phyloP scores from a whole-genome alignment of 92 coral and sea anemone species.

The Bergia sp. region DNA sequence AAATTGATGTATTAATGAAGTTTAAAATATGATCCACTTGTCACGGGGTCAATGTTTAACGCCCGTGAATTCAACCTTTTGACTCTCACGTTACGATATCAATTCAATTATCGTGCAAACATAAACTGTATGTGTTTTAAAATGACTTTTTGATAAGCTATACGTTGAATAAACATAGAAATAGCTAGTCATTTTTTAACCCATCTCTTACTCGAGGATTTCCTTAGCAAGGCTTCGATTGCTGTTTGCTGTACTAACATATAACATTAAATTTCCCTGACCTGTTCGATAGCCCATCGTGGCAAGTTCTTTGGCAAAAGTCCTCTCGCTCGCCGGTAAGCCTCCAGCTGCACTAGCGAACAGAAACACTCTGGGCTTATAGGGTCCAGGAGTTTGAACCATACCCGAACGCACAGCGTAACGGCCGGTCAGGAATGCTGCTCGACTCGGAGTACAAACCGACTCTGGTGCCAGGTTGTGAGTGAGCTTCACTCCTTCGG shows the following conservation, averaged over 20 bases:
- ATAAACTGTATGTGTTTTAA: no score
- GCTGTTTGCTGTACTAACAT: background rate
- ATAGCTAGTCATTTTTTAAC: no score
- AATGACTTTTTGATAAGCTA: no score
- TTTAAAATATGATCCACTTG: no score
- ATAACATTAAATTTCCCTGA: conserved; percentile 1
- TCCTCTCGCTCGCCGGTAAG: conserved; percentile 54
- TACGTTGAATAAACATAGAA: no score
- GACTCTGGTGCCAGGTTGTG: conserved; percentile 60
- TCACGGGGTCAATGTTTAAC: no score
- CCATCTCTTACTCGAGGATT: no score
- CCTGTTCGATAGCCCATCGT: conserved; percentile 59
- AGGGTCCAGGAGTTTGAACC: conserved; percentile 46
- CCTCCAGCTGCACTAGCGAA: conserved; percentile 52
- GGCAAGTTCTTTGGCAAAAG: conserved; percentile 51
- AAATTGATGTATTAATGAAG: no score
- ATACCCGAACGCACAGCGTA: conserved; percentile 60
- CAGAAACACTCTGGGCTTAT: conserved; percentile 46
- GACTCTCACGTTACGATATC: no score
- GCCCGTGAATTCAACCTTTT: no score
- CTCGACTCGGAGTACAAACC: conserved; percentile 65
- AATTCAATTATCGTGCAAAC: no score
- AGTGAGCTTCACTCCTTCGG: conserved; percentile 57
- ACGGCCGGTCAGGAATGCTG: conserved; percentile 64
- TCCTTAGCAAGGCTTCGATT: background rate